Evolutionary conservation across 2,888 invertebrate species (phyloP), one percentile per base, ranked within the genome.

Genomic region (Cantharis rustica): DNA sequence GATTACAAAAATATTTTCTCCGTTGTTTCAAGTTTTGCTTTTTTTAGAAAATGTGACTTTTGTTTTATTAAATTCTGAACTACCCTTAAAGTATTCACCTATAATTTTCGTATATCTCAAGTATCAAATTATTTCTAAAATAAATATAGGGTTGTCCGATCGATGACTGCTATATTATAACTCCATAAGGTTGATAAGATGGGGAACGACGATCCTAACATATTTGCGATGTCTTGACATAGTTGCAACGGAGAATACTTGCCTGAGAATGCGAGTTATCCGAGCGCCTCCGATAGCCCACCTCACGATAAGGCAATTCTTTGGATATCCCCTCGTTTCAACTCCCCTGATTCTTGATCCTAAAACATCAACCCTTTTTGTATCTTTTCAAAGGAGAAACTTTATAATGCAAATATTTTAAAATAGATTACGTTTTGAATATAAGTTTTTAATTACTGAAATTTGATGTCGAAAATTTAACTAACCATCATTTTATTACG

Each of bases 191-290:
- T 77, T 76, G 80, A 81, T 80, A 83, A 82, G 84, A 83, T 82
- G 82, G 81, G 82, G 81, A 81, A 76, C 81, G 82, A 81, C 84
- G 81, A 82, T 84, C 86, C 84, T 82, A 82, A 84, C 85, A 86
- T 86, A 86, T 85, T 86, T 86, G 84, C 79, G 80, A 83, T 84
- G 84, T 86, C 85, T 85, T 85, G 85, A 84, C 85, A 86, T 86
- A 85, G 86, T 85, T 86, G 83, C 81, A 81, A 76, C 79, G 75
- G 75, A 75, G 79, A 83, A 83, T 82, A 81, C 81, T 81, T 82
- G 80, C 79, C 79, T 72, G 81, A 80, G 84, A 83, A 84, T 84
- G 82, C 77, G 79, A 82, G 81, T 75, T 79, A 84, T 84, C 81
- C 79, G 80, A 31, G 76, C 76, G 71, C 79, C 76, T 75, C 73